Conservation (phyloP, 2,888 invertebrate species). For the Laothoe populi region DNA sequence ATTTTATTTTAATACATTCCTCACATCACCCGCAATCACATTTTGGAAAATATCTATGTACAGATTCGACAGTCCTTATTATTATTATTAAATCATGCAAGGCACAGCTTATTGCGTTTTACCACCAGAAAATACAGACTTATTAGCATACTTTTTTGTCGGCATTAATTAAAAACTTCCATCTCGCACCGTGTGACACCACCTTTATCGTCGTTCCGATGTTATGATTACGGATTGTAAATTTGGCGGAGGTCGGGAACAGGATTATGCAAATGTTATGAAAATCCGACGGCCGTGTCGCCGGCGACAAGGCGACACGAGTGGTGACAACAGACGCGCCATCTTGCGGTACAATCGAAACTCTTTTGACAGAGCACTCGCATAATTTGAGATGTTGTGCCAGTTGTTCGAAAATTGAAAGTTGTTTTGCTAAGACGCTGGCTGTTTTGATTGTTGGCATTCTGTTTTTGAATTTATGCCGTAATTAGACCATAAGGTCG, state of each 20-base stretch:
- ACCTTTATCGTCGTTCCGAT: slow-evolving; percentile 31
- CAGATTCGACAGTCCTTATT: too few relatives aligned
- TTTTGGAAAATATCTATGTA: too few relatives aligned
- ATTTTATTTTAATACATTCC: too few relatives aligned
- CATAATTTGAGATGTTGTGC: slow-evolving; percentile 18
- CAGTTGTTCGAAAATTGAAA: neutral
- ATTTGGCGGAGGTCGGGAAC: slow-evolving; percentile 34
- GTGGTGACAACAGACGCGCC: slow-evolving; percentile 26
- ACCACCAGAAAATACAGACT: too few relatives aligned
- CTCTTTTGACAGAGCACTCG: slow-evolving; percentile 14
- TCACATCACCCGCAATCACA: too few relatives aligned
- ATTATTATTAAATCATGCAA: too few relatives aligned
- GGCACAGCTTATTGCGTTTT: too few relatives aligned
- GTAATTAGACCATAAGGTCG: neutral
- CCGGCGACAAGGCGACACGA: slow-evolving; percentile 29
- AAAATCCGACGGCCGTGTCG: slow-evolving; percentile 57
- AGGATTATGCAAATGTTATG: slow-evolving; percentile 74
- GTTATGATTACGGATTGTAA: slow-evolving; percentile 51
- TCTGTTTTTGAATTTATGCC: neutral
- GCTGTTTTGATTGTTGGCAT: neutral
- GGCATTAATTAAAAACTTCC: neutral
- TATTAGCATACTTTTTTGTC: neutral
- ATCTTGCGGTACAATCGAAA: slow-evolving; percentile 29
- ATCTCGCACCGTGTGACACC: slow-evolving; percentile 4
- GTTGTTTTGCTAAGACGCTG: neutral